Conservation (phyloP, 1,140 invertebrate species). For the Antheraea pernyi region DNA sequence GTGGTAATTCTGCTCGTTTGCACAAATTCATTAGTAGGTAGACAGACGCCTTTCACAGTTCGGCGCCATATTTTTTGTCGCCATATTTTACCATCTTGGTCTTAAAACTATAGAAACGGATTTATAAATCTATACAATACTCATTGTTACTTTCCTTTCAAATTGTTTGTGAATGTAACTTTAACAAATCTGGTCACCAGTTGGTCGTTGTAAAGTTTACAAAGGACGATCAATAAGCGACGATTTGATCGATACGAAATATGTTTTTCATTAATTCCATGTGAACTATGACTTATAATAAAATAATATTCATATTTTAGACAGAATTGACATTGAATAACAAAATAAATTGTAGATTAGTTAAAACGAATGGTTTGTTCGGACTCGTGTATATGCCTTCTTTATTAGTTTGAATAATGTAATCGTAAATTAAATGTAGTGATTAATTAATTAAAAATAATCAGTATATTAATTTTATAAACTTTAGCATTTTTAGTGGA, state of each 20-base stretch:
- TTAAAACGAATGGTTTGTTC: no score
- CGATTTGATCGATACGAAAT: background rate
- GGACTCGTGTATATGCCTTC: no score
- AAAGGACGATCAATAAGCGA: background rate
- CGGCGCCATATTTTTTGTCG: slow-evolving; percentile 37
- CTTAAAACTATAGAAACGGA: background rate
- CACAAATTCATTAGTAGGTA: slow-evolving; percentile 24
- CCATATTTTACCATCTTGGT: slow-evolving; percentile 8
- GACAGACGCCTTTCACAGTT: slow-evolving; percentile 31
- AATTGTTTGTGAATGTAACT: background rate
- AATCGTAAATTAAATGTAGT: no score
- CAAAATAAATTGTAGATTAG: no score
- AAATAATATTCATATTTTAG: background rate
- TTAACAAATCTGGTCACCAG: background rate
- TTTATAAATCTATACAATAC: background rate
- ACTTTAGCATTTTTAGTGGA: no score
- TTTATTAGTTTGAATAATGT: no score
- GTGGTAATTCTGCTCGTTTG: slow-evolving; percentile 21
- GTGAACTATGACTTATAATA: no score
- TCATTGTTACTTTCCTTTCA: background rate
- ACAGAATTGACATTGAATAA: no score
- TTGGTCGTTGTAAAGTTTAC: background rate
- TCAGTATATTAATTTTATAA: no score
- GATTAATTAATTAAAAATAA: no score
- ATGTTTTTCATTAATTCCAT: background rate